A percentile compares a stretch with the other conserved stretches of the same genome.
phyloP scores from a whole-genome alignment of 2,888 invertebrate species.

The Bombyx huttoni region DNA sequence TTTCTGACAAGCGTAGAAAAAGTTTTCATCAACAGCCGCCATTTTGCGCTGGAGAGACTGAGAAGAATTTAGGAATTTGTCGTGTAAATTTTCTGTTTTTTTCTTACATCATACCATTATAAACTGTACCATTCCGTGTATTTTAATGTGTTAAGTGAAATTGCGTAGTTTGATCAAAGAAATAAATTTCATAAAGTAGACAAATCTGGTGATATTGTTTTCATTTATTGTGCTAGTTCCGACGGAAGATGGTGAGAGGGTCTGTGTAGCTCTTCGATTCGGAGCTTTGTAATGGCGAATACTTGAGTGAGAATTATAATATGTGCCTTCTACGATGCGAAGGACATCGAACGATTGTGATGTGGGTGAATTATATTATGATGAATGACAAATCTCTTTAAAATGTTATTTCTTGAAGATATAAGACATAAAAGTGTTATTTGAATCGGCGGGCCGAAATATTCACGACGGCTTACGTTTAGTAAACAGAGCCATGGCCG shows the following conservation, averaged over 20 bases:
- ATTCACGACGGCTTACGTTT: constrained; percentile 76
- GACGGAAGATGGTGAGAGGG: constrained; percentile 83
- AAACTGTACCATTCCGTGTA: constrained; percentile 73
- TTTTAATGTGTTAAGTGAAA: constrained; percentile 73
- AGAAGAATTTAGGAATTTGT: constrained; percentile 82
- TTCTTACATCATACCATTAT: constrained; percentile 72
- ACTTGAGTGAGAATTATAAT: constrained; percentile 79
- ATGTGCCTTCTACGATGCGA: constrained; percentile 84
- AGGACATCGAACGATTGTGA: constrained; percentile 78
- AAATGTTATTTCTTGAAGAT: constrained; percentile 69
- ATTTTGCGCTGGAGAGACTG: constrained; percentile 89
- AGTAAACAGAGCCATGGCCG: constrained; percentile 89
- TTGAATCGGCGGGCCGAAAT: constrained; percentile 73
- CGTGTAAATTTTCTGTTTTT: constrained; percentile 77
- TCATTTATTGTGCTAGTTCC: constrained; percentile 81
- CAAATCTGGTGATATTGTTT: constrained; percentile 75
- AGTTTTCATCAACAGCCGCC: constrained; percentile 96
- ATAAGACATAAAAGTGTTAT: constrained; percentile 69
- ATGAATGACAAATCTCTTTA: constrained; percentile 69
- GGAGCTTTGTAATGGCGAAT: constrained; percentile 85
- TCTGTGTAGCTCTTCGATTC: constrained; percentile 78
- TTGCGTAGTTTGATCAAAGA: constrained; percentile 55
- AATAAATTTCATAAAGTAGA: constrained; percentile 62
- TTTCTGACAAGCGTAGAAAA: constrained; percentile 95
- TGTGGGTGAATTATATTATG: constrained; percentile 74